Conservation (phyloP, 2,113 vertebrate species). For the Probosciger aterrimus region DNA sequence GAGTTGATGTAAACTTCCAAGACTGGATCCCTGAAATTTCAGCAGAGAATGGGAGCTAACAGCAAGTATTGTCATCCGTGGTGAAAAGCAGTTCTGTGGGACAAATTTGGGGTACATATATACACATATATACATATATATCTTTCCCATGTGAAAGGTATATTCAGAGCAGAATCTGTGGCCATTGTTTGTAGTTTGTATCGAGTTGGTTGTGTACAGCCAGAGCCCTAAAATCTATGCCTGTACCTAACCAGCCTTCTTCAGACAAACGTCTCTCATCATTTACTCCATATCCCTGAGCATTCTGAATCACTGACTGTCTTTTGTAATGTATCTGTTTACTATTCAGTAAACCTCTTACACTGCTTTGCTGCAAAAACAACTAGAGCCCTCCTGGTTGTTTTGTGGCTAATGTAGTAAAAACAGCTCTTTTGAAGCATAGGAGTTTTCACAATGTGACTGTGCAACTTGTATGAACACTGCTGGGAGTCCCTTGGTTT, state of each 20-base stretch:
- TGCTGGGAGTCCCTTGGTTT: not conserved
- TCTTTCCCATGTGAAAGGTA: not conserved
- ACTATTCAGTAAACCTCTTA: not conserved
- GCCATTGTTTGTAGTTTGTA: not conserved
- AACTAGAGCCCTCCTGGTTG: not conserved
- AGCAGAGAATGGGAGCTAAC: not conserved
- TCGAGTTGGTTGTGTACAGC: not conserved
- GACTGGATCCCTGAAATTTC: not conserved
- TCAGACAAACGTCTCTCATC: not conserved
- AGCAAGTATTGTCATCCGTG: not conserved
- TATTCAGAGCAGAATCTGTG: not conserved
- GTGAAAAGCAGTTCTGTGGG: not conserved
- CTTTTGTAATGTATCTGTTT: conserved; percentile 5
- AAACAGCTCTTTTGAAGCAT: not conserved
- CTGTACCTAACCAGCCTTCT: not conserved
- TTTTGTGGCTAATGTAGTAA: not conserved
- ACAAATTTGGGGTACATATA: not conserved
- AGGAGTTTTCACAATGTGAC: not conserved
- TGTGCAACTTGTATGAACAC: not conserved
- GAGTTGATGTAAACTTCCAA: not conserved
- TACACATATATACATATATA: rapidly evolving
- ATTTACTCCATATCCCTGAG: not conserved
- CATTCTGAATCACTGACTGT: not conserved
- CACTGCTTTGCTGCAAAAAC: not conserved
- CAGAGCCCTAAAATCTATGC: not conserved